Percentiles rank a stretch among this genome's conserved stretches.
These are phyloP conservation scores for Mnemiopsis leidyi DNA, from an alignment of 37 sponge, comb jelly and placozoan genomes.

Conservation along the genomic window DNA sequence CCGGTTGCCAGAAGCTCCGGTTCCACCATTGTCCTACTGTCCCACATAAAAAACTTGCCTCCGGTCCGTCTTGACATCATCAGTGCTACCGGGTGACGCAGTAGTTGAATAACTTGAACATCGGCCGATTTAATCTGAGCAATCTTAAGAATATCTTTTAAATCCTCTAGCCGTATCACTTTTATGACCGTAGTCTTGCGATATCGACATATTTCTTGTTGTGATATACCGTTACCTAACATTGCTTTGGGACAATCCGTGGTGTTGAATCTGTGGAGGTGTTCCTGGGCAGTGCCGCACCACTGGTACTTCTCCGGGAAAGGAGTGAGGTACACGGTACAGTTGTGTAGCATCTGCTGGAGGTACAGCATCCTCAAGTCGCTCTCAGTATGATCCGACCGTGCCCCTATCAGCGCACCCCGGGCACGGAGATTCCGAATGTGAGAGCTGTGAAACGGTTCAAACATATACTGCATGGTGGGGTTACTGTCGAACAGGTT, in stretches of 20 bases:
- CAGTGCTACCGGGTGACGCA: background rate
- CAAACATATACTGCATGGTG: background rate
- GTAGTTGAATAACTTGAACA: background rate
- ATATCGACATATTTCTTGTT: background rate
- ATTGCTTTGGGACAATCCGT: background rate
- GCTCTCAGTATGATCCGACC: background rate
- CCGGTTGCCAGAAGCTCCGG: background rate
- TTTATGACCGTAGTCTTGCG: background rate
- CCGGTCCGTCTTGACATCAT: background rate
- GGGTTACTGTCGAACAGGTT: background rate
- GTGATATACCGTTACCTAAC: background rate
- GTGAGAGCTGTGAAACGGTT: background rate
- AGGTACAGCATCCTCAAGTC: slow-evolving; percentile 12
- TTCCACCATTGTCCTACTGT: background rate
- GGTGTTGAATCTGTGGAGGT: background rate
- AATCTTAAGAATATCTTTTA: background rate
- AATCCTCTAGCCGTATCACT: background rate
- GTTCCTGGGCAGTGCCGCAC: background rate
- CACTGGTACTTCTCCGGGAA: background rate
- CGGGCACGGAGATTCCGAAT: background rate
- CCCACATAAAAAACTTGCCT: background rate
- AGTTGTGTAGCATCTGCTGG: slow-evolving; percentile 14
- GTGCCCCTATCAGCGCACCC: background rate
- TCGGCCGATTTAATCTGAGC: background rate
- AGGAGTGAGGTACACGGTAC: background rate